Percentiles rank a stretch among this genome's conserved stretches.
Conservation (phyloP, 2,888 invertebrate species). For the Andrena chrysosceles region DNA sequence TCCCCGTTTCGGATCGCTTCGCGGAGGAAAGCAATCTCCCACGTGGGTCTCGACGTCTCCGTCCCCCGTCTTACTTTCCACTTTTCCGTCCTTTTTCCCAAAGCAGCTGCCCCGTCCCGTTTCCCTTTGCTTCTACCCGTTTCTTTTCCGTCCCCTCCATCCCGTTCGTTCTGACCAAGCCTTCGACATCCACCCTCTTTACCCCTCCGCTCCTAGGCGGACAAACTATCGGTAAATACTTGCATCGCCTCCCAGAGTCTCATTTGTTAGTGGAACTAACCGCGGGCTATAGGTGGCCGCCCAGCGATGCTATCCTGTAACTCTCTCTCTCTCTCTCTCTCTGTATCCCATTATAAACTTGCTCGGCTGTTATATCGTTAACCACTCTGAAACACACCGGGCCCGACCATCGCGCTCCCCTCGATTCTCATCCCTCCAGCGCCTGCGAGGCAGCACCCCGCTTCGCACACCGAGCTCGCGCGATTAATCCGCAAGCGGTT, state of each 20-base stretch:
- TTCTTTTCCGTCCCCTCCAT: no score
- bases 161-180: no score
- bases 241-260: constrained; percentile 39
- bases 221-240: constrained; percentile 58
- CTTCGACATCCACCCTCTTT: background rate
- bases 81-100: background rate
- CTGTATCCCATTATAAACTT: constrained; percentile 63
- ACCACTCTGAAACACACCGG: constrained; percentile 49
- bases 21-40: constrained; percentile 48
- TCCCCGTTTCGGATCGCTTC: constrained; percentile 36
- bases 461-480: background rate
- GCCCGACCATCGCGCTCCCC: background rate
- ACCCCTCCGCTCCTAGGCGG: background rate
- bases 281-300: constrained; percentile 24
- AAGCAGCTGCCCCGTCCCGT: background rate
- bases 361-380: constrained; percentile 57
- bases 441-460: background rate
- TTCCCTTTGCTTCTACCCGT: constrained; percentile 1
- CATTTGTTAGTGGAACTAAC: constrained; percentile 30
- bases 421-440: background rate
- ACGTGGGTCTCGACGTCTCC: constrained; percentile 19
- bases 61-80: constrained; percentile 10
- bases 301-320: constrained; percentile 32
- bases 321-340: constrained; percentile 1
- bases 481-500: constrained; percentile 33